phyloP scores from a whole-genome alignment of 2,888 invertebrate genomes.

The Ethmia dodecea region DNA sequence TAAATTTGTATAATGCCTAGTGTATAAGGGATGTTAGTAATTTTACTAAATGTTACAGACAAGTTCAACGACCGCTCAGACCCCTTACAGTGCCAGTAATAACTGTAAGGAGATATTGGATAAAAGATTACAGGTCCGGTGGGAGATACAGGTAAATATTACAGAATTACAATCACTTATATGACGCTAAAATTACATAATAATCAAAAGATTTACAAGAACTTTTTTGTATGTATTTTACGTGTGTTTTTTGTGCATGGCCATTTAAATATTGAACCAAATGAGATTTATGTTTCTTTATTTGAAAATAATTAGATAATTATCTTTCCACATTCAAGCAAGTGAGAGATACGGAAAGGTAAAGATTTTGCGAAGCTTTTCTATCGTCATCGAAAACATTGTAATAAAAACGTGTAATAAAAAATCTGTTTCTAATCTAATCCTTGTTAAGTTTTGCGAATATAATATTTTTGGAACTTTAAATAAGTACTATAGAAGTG shows the following conservation, averaged over 20 bases:
- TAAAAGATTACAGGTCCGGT: slow-evolving; percentile 90
- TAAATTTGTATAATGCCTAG: background rate
- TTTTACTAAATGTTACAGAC: slow-evolving; percentile 79
- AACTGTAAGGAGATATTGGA: slow-evolving; percentile 92
- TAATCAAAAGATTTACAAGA: too few species aligned
- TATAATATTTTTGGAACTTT: too few species aligned
- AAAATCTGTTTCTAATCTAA: too few species aligned
- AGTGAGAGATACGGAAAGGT: slow-evolving; percentile 50
- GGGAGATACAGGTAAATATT: slow-evolving; percentile 83
- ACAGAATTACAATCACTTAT: too few species aligned
- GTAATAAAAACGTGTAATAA: too few species aligned
- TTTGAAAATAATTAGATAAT: slow-evolving; percentile 8
- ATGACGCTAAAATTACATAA: too few species aligned
- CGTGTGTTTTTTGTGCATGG: too few species aligned
- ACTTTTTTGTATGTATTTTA: too few species aligned
- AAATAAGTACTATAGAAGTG: too few species aligned
- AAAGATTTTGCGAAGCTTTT: slow-evolving; percentile 30
- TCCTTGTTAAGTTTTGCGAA: too few species aligned
- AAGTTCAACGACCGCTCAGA: slow-evolving; percentile 84
- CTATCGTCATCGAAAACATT: too few species aligned
- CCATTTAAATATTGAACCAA: too few species aligned
- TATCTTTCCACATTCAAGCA: slow-evolving; percentile 44
- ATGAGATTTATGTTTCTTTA: slow-evolving; percentile 19
- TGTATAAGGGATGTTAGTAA: background rate
- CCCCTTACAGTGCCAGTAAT: slow-evolving; percentile 73